phyloP scores from a whole-genome alignment of 2,888 invertebrate genomes.

The Onchidella celtica region DNA sequence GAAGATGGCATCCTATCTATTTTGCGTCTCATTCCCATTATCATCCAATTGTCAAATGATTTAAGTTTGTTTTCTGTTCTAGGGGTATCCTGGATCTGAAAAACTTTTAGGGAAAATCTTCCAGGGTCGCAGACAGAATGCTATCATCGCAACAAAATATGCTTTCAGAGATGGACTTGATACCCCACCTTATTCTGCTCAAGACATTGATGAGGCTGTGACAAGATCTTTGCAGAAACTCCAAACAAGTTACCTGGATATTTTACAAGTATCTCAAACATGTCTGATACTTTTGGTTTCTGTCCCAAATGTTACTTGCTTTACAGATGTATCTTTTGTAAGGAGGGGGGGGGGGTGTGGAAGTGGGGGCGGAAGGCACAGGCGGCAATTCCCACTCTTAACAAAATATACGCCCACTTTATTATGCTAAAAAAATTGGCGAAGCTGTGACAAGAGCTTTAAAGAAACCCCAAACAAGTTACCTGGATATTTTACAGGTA shows the following conservation, averaged over 20 bases:
- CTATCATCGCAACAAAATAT: constrained; percentile 75
- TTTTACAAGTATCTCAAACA: constrained; percentile 73
- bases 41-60: no score
- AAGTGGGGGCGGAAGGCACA: no score
- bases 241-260: constrained; percentile 75
- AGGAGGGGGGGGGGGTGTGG: no score
- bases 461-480: constrained; percentile 70
- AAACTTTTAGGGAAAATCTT: constrained; percentile 72
- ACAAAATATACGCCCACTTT: no score
- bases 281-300: no score
- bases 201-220: constrained; percentile 73
- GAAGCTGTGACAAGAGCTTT: constrained; percentile 68
- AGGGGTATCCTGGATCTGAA: constrained; percentile 77
- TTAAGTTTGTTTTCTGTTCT: no score
- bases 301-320: no score
- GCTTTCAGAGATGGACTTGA: constrained; percentile 69
- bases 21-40: no score
- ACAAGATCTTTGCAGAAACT: constrained; percentile 66
- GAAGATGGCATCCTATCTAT: no score
- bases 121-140: constrained; percentile 69
- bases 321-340: no score
- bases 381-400: no score
- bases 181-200: constrained; percentile 70
- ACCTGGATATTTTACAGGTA: constrained; percentile 77
- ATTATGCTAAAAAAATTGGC: constrained; percentile 73